A percentile compares a stretch with the other conserved stretches of the same genome.
Conservation (phyloP, 2,888 invertebrate genomes). For the Ecliptopera silaceata region DNA sequence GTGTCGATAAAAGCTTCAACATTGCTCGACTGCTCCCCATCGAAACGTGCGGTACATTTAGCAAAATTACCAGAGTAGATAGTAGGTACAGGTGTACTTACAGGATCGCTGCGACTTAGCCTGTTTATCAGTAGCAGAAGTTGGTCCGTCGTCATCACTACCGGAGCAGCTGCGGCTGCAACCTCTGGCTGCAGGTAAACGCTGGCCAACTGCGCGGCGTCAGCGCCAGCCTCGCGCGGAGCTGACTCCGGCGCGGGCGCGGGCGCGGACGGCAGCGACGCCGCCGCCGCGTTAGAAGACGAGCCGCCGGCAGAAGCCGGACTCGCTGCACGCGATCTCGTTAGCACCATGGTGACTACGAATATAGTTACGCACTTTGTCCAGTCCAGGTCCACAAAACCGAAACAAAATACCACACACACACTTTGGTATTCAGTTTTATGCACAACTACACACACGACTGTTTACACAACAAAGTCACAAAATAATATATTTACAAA, state of each 20-base stretch:
- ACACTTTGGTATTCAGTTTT: background rate
- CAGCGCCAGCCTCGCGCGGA: background rate
- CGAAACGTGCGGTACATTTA: background rate
- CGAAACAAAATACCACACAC: too few species aligned
- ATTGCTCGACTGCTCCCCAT: background rate
- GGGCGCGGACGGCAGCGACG: too few species aligned
- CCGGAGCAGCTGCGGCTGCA: too few species aligned
- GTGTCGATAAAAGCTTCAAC: background rate
- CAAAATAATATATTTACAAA: too few species aligned
- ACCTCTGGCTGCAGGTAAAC: too few species aligned
- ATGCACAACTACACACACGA: background rate
- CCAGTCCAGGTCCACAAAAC: background rate
- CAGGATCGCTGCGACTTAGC: background rate
- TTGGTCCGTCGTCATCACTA: too few species aligned
- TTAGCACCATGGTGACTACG: background rate
- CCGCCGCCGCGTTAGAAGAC: too few species aligned
- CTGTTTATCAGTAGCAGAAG: background rate
- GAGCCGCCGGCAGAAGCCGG: too few species aligned
- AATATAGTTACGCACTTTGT: background rate
- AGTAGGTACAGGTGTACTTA: background rate
- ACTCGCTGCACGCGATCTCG: background rate
- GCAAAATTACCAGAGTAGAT: background rate
- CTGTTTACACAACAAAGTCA: too few species aligned
- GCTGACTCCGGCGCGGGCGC: background rate
- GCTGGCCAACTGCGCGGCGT: background rate